Evolutionary conservation across 2,797 vertebrate genomes (phyloP).

Genomic region (Coregonus sp.): DNA sequence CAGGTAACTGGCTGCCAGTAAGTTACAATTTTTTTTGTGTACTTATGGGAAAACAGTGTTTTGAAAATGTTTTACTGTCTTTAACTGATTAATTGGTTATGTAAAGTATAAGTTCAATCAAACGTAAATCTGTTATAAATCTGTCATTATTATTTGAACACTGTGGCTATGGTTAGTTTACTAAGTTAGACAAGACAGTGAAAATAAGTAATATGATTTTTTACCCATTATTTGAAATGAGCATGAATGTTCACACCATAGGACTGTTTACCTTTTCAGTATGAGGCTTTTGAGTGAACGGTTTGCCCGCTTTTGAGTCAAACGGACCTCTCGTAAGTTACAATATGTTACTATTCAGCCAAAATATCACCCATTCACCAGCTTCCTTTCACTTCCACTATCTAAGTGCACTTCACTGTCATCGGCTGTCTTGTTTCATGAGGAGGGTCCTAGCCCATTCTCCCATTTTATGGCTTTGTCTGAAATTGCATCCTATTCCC

Average conservation of each 20-base stretch:
- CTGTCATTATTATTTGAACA: neutral
- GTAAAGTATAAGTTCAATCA: neutral
- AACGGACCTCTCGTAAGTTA: conserved; percentile 80
- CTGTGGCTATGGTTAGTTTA: neutral
- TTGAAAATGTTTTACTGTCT: neutral
- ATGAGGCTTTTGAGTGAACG: conserved; percentile 70
- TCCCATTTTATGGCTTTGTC: conserved; percentile 1
- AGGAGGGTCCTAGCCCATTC: neutral
- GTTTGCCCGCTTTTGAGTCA: conserved; percentile 87
- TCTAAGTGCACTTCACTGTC: neutral
- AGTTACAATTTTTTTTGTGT: too few species aligned
- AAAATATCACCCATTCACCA: conserved; percentile 4
- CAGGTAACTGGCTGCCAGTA: too few species aligned
- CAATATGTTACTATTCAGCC: conserved; percentile 2
- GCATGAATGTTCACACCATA: conserved; percentile 54
- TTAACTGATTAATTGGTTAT: neutral
- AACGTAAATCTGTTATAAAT: neutral
- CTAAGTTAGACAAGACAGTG: neutral
- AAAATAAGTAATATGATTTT: neutral
- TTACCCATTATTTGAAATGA: neutral
- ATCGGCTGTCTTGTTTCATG: conserved; percentile 7
- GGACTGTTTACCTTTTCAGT: conserved; percentile 84
- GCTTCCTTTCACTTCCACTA: conserved; percentile 29
- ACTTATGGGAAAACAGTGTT: neutral
- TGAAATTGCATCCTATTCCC: neutral